phyloP scores from a whole-genome alignment of 1,140 invertebrate species.

The Saccostrea echinata region DNA sequence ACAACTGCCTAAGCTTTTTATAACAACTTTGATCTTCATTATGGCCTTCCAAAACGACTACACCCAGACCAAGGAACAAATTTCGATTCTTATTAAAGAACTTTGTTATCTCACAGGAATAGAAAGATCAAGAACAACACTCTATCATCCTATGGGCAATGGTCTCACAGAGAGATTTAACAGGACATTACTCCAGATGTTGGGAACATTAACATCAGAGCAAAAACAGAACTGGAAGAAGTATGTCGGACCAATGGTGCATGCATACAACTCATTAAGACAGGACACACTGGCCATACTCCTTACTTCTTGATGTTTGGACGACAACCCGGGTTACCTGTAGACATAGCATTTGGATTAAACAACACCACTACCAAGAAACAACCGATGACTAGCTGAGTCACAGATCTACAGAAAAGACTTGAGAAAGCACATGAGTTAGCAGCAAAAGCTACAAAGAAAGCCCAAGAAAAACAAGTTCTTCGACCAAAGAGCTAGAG shows the following conservation, averaged over 20 bases:
- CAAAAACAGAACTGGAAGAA: no score
- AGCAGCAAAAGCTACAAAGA: no score
- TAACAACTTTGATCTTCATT: constrained; percentile 10
- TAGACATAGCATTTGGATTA: constrained; percentile 21
- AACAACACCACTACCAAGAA: neutral
- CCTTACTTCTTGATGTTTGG: no score
- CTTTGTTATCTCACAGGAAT: neutral
- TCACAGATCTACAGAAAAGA: no score
- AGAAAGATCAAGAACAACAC: constrained; percentile 32
- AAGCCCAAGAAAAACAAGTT: constrained; percentile 10
- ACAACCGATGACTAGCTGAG: no score
- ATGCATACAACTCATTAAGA: no score
- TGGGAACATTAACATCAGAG: constrained; percentile 41
- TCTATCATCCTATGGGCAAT: constrained; percentile 45
- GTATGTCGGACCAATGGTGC: no score
- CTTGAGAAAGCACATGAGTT: no score
- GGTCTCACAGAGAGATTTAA: constrained; percentile 43
- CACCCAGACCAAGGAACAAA: constrained; percentile 40
- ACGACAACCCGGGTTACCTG: neutral
- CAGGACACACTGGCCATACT: no score
- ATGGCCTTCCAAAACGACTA: constrained; percentile 12
- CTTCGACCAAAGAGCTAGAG: neutral
- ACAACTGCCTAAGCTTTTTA: neutral
- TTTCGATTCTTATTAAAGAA: constrained; percentile 33
- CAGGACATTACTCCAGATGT: constrained; percentile 42